Conservation (phyloP, 2,113 vertebrate genomes). For the Otis tarda region DNA sequence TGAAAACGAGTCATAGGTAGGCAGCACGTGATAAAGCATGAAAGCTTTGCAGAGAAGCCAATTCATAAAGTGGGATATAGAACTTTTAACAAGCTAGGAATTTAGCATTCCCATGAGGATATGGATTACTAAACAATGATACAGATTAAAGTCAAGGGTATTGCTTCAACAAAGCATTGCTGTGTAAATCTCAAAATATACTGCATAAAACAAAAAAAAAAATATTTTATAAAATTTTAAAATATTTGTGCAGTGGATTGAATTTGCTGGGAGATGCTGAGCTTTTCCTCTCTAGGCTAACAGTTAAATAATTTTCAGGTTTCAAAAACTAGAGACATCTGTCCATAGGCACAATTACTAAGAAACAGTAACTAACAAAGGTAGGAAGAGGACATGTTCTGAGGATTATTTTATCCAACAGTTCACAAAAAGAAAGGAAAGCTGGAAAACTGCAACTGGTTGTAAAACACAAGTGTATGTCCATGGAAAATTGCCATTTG, state of each 20-base stretch:
- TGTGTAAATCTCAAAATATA: neutral
- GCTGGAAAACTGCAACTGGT: neutral
- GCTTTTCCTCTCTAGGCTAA: neutral
- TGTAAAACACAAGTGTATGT: neutral
- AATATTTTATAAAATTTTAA: neutral
- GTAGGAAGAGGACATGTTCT: neutral
- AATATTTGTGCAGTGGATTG: neutral
- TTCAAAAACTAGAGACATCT: neutral
- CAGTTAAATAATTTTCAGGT: neutral
- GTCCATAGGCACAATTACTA: neutral
- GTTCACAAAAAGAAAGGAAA: neutral
- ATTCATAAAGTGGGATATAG: neutral
- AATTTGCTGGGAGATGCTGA: neutral
- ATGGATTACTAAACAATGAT: neutral
- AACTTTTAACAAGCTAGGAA: neutral
- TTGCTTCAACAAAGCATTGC: neutral
- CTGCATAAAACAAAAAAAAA: neutral
- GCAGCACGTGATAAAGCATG: neutral
- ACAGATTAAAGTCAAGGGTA: neutral
- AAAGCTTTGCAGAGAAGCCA: neutral
- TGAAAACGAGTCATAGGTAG: neutral
- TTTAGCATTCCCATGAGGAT: neutral
- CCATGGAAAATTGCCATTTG: neutral
- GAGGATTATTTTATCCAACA: neutral
- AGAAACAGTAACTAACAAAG: accelerated